phyloP scores from a whole-genome alignment of 1,140 invertebrate species.

The Lineus longissimus region DNA sequence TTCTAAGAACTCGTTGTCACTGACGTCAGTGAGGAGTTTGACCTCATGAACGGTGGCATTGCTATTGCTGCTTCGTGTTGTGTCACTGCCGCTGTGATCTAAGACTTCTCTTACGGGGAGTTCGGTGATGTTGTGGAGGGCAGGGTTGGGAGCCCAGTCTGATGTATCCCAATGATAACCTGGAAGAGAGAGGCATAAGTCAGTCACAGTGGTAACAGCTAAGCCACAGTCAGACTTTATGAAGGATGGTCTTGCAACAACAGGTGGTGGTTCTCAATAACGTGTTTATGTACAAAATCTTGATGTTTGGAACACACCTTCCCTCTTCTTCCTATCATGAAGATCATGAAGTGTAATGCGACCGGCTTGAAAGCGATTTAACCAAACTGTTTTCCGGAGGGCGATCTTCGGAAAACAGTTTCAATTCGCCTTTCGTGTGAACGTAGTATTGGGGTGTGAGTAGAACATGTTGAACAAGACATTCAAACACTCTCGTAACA shows the following conservation, averaged over 20 bases:
- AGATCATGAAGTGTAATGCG: not conserved
- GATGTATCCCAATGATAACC: constrained; percentile 96
- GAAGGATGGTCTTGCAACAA: not conserved
- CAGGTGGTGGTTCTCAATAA: not conserved
- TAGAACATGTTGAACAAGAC: too few species aligned
- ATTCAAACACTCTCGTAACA: too few species aligned
- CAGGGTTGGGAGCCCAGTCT: constrained; percentile 75
- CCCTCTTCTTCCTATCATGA: not conserved
- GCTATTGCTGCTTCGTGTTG: constrained; percentile 82
- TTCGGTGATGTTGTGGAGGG: constrained; percentile 85
- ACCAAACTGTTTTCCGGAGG: not conserved
- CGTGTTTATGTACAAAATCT: too few species aligned
- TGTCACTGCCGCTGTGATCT: constrained; percentile 68
- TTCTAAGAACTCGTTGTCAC: constrained; percentile 63
- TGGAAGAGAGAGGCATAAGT: constrained; percentile 40
- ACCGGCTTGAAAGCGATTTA: too few species aligned
- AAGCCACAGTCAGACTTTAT: not conserved
- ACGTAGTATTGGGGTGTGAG: too few species aligned
- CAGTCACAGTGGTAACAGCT: not conserved
- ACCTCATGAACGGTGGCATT: constrained; percentile 54
- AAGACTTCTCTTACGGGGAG: constrained; percentile 85
- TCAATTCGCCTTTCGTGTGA: too few species aligned
- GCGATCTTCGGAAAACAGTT: too few species aligned
- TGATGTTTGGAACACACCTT: not conserved
- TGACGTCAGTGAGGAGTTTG: constrained; percentile 59